Percentiles rank a stretch among this genome's conserved stretches.
Evolutionary conservation across 2,888 invertebrate species (phyloP).

Genomic region (Leptinotarsa tumamoca): DNA sequence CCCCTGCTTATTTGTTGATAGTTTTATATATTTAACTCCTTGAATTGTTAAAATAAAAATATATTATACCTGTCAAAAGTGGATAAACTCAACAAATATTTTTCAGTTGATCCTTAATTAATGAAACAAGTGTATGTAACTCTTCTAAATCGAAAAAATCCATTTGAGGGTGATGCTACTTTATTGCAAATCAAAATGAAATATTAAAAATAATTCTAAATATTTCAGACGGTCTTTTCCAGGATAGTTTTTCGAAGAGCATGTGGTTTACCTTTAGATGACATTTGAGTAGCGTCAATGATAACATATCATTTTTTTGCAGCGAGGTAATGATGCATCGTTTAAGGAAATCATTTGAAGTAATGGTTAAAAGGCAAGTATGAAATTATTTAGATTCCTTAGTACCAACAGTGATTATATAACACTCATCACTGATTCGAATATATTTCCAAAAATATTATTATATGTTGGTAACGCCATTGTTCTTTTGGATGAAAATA

Average conservation of each 20-base stretch:
- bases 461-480: too few relatives aligned
- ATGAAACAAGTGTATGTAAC: too few relatives aligned
- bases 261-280: conserved; percentile 47
- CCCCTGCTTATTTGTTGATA: too few relatives aligned
- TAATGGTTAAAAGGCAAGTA: conserved; percentile 51
- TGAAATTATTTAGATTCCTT: conserved; percentile 29
- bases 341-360: conserved; percentile 51
- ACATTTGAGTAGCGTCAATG: conserved; percentile 41
- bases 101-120: too few relatives aligned
- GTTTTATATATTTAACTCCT: too few relatives aligned
- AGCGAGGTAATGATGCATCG: conserved; percentile 52
- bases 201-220: background rate
- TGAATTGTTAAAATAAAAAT: too few relatives aligned
- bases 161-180: conserved; percentile 1
- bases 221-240: conserved; percentile 6
- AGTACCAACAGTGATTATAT: background rate
- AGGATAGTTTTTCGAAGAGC: conserved; percentile 34
- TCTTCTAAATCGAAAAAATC: too few relatives aligned
- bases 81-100: too few relatives aligned
- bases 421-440: too few relatives aligned
- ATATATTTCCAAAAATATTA: too few relatives aligned
- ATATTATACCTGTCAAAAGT: too few relatives aligned
- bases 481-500: too few relatives aligned
- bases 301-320: conserved; percentile 49
- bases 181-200: background rate